A percentile compares a stretch with the other conserved stretches of the same genome.
Evolutionary conservation across 2,113 vertebrate species (phyloP).

Genomic region (Callionymus lyra): DNA sequence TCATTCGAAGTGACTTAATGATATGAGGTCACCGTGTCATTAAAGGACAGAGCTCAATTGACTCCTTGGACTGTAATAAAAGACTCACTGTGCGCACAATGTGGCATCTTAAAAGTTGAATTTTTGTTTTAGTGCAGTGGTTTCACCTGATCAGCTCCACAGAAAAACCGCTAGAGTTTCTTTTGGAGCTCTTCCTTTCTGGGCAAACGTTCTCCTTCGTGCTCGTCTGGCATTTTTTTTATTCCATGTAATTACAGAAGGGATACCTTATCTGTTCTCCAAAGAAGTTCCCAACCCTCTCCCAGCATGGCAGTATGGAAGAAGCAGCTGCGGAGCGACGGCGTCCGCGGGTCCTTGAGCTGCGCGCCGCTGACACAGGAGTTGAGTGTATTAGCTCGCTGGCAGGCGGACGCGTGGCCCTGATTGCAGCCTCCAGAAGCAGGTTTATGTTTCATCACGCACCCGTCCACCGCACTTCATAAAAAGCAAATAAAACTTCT

Average conservation of each 20-base stretch:
- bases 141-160: too few species aligned
- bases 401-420: conserved; percentile 27
- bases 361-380: conserved; percentile 1
- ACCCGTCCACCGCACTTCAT: conserved; percentile 45
- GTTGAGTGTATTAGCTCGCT: conserved; percentile 31
- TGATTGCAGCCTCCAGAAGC: conserved; percentile 55
- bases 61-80: conserved; percentile 13
- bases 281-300: too few species aligned
- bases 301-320: conserved; percentile 1
- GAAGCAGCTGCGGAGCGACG: conserved; percentile 18
- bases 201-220: too few species aligned
- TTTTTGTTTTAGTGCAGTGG: not conserved
- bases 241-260: too few species aligned
- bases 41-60: conserved; percentile 23
- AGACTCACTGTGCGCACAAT: conserved; percentile 16
- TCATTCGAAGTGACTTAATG: too few species aligned
- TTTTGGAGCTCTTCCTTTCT: conserved; percentile 20
- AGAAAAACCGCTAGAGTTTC: conserved; percentile 39
- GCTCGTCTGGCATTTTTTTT: too few species aligned
- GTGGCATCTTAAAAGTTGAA: conserved; percentile 38
- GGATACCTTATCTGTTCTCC: too few species aligned
- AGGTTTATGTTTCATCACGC: conserved; percentile 54
- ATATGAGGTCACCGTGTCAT: conserved; percentile 39
- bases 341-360: conserved; percentile 11
- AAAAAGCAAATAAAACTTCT: conserved; percentile 63